A percentile compares a stretch with the other conserved stretches of the same genome.
These are phyloP conservation scores for Drosophila tanythrix DNA, from an alignment of 2,888 invertebrate species.

Conservation along the genomic window DNA sequence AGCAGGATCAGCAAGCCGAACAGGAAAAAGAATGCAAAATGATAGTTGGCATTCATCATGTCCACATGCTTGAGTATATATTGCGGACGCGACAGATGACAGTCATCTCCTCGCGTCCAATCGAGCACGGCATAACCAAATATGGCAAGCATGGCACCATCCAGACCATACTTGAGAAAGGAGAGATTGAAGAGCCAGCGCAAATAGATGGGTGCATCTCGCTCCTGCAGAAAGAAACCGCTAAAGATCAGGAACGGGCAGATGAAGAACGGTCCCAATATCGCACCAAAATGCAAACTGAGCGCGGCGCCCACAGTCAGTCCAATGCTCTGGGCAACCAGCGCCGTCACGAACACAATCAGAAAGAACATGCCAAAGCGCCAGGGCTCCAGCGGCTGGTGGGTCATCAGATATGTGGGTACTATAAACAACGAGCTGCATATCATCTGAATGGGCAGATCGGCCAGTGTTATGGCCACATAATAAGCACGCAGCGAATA, in stretches of 20 bases:
- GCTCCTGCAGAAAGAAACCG: conserved; percentile 95
- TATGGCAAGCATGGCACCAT: conserved; percentile 92
- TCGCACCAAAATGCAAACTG: conserved; percentile 93
- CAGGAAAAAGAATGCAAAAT: conserved; percentile 88
- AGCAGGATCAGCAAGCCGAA: conserved; percentile 88
- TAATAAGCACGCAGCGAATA: conserved; percentile 94
- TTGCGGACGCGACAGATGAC: conserved; percentile 89
- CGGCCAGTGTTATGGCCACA: conserved; percentile 90
- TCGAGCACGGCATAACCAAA: conserved; percentile 92
- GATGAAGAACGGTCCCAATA: conserved; percentile 94
- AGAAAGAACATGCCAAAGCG: conserved; percentile 90
- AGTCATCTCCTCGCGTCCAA: conserved; percentile 90
- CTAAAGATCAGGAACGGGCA: conserved; percentile 96
- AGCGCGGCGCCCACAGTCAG: conserved; percentile 93
- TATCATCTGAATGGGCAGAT: conserved; percentile 92
- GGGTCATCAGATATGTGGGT: conserved; percentile 94
- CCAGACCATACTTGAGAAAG: conserved; percentile 95
- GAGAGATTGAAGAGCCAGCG: conserved; percentile 95
- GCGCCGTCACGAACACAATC: conserved; percentile 91
- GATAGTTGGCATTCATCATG: conserved; percentile 89
- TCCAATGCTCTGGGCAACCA: conserved; percentile 94
- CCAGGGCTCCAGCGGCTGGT: conserved; percentile 91
- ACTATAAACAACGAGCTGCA: conserved; percentile 91
- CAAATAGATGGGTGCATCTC: conserved; percentile 91
- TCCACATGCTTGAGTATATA: conserved; percentile 91